Evolutionary conservation across 2,797 vertebrate species (phyloP).

Genomic region (Gobionotothen gibberifrons): DNA sequence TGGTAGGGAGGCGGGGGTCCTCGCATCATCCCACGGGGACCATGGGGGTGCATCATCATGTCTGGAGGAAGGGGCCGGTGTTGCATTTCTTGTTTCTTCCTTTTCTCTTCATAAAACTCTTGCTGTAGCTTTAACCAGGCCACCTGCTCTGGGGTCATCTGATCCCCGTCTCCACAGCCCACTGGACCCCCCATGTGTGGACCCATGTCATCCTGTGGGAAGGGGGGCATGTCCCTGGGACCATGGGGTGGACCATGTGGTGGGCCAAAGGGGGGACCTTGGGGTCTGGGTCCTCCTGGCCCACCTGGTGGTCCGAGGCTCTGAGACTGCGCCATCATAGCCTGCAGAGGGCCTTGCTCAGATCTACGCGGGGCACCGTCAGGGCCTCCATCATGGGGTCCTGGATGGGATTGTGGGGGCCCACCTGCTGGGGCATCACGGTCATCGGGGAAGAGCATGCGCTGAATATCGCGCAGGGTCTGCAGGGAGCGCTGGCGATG

Average conservation of each 20-base stretch:
- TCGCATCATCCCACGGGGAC: conserved; percentile 93
- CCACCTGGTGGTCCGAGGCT: conserved; percentile 93
- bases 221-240: conserved; percentile 93
- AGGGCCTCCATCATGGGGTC: conserved; percentile 82
- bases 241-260: conserved; percentile 92
- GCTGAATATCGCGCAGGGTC: conserved; percentile 95
- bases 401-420: conserved; percentile 73
- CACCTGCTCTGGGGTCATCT: conserved; percentile 98
- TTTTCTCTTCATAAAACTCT: conserved; percentile 98
- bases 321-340: conserved; percentile 99
- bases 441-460: conserved; percentile 98
- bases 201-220: conserved; percentile 96
- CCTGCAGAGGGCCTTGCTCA: conserved; percentile 95
- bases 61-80: conserved; percentile 96
- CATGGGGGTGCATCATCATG: conserved; percentile 97
- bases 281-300: conserved; percentile 90
- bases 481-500: conserved; percentile 86
- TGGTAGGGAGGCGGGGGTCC: conserved; percentile 97
- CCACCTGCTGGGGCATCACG: conserved; percentile 83
- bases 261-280: conserved; percentile 92
- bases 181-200: conserved; percentile 90
- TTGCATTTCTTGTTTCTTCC: conserved; percentile 97
- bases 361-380: conserved; percentile 83
- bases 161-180: conserved; percentile 91
- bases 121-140: conserved; percentile 98